A percentile compares a stretch with the other conserved stretches of the same genome.
Conservation (phyloP, 2,113 vertebrate species). For the Cavia porcellus region DNA sequence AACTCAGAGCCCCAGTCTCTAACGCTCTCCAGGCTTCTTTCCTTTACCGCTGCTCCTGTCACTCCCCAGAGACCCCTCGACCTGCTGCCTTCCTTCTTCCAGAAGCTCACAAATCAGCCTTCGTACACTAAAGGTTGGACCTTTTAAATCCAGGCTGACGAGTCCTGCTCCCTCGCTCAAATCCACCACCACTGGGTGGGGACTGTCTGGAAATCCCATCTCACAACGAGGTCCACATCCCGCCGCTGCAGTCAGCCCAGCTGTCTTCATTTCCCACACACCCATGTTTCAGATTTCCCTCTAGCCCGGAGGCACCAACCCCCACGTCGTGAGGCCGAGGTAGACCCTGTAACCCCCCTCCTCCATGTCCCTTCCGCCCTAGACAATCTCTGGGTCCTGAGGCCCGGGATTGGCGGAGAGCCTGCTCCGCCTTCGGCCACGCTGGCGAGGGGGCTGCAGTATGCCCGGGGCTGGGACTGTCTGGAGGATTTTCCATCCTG, state of each 20-base stretch:
- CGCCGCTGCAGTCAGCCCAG: not conserved
- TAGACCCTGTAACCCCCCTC: not conserved
- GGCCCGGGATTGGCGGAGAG: not conserved
- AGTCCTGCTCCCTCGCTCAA: not conserved
- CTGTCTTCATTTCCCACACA: not conserved
- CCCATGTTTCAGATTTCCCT: not conserved
- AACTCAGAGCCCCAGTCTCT: not conserved
- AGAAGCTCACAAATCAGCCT: not conserved
- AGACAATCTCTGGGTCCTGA: not conserved
- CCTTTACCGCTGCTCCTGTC: not conserved
- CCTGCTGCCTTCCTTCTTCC: not conserved
- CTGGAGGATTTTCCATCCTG: slow-evolving; percentile 22
- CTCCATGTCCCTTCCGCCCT: not conserved
- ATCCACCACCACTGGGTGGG: not conserved
- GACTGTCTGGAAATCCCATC: not conserved
- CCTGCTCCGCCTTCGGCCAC: slow-evolving; percentile 64
- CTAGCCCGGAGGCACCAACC: not conserved
- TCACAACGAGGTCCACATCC: not conserved
- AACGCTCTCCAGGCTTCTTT: not conserved
- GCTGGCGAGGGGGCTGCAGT: slow-evolving; percentile 10
- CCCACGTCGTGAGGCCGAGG: not conserved
- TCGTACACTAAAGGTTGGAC: not conserved
- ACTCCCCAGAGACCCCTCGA: not conserved
- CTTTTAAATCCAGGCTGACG: not conserved
- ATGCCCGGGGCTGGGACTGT: not conserved